These are phyloP conservation scores for Agelastica alni DNA, from an alignment of 2,888 invertebrate genomes.

Conservation along the genomic window DNA sequence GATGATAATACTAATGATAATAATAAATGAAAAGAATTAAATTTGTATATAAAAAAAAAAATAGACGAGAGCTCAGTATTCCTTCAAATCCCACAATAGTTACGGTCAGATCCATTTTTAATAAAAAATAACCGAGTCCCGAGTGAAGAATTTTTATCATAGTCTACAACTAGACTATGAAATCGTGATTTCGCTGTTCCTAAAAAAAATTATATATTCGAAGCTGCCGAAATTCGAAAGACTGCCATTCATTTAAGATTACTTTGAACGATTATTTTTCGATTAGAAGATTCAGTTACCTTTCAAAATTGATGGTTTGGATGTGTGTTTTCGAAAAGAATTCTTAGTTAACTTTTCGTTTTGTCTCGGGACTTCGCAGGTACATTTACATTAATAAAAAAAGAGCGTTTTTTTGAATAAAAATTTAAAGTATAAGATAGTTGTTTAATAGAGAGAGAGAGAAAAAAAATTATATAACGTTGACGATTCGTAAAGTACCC, in stretches of 20 bases:
- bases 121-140: constrained; percentile 42
- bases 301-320: constrained; percentile 58
- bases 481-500: constrained; percentile 55
- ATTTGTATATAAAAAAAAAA: constrained; percentile 44
- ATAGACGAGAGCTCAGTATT: constrained; percentile 46
- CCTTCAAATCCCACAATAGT: constrained; percentile 55
- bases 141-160: constrained; percentile 46
- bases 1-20: too few relatives aligned
- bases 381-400: constrained; percentile 53
- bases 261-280: constrained; percentile 44
- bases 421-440: constrained; percentile 49
- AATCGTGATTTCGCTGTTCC: constrained; percentile 57
- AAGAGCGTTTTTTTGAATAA: constrained; percentile 44
- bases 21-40: too few relatives aligned
- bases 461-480: constrained; percentile 51
- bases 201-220: constrained; percentile 54
- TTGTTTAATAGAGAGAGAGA: constrained; percentile 53
- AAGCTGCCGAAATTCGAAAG: constrained; percentile 58
- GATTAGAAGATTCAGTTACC: constrained; percentile 44
- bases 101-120: constrained; percentile 40
- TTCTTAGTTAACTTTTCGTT: constrained; percentile 39
- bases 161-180: constrained; percentile 51
- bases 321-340: constrained; percentile 44
- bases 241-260: constrained; percentile 56
- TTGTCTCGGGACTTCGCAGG: constrained; percentile 51